These are phyloP conservation scores for Amphiprion clarkii DNA, from an alignment of 2,797 vertebrate species.

Conservation along the genomic window DNA sequence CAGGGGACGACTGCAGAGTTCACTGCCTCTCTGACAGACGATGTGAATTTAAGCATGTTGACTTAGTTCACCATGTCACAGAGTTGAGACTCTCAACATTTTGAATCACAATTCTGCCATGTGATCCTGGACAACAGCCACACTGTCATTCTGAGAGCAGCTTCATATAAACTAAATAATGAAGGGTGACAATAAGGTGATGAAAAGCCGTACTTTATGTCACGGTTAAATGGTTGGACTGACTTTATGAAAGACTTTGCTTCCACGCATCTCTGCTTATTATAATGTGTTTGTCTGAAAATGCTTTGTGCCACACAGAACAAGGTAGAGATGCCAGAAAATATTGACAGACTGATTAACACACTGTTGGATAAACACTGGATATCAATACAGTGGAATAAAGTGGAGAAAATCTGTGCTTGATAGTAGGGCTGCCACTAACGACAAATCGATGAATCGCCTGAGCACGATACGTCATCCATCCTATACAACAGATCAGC, in stretches of 20 bases:
- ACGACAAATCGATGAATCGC: too few relatives aligned
- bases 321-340: neutral
- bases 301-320: neutral
- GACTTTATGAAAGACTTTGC: neutral
- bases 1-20: neutral
- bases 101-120: too few relatives aligned
- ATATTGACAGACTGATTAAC: too few relatives aligned
- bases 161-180: neutral
- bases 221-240: neutral
- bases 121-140: neutral
- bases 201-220: neutral
- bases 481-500: too few relatives aligned
- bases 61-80: neutral
- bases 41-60: neutral
- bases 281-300: neutral
- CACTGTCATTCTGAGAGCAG: conserved; percentile 9
- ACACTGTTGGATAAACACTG: neutral
- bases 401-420: neutral
- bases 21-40: neutral
- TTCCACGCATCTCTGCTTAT: too few relatives aligned
- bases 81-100: neutral
- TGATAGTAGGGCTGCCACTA: too few relatives aligned
- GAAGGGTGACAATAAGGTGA: neutral
- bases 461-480: too few relatives aligned
- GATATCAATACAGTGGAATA: neutral